Evolutionary conservation across 2,113 vertebrate species (phyloP).

Genomic region (Dinomys branickii): DNA sequence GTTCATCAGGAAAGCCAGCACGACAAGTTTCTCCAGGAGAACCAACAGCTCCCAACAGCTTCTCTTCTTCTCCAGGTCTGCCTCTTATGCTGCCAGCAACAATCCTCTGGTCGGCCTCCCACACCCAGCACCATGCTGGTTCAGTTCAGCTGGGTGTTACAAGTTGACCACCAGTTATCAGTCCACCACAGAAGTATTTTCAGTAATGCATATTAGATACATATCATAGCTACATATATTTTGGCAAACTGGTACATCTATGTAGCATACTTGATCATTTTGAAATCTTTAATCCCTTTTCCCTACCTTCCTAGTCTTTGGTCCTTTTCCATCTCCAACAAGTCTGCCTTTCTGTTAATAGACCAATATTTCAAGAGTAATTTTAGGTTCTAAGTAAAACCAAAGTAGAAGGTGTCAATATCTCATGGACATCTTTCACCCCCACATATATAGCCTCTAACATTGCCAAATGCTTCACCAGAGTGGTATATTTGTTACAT

Average conservation of each 20-base stretch:
- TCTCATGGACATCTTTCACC: not conserved
- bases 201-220: not conserved
- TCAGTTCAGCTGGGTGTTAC: too few species aligned
- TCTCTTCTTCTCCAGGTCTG: too few species aligned
- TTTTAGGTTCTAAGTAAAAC: not conserved
- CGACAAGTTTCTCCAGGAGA: too few species aligned
- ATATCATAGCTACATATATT: not conserved
- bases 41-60: too few species aligned
- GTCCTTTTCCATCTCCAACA: not conserved
- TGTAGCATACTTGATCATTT: not conserved
- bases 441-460: not conserved
- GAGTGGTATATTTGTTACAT: not conserved
- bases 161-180: too few species aligned
- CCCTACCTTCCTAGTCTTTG: not conserved
- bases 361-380: not conserved
- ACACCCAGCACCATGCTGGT: too few species aligned
- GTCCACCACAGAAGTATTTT: not conserved
- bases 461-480: not conserved
- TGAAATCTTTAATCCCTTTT: not conserved
- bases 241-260: not conserved
- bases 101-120: too few species aligned
- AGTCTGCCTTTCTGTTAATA: not conserved
- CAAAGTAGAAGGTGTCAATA: not conserved
- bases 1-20: too few species aligned
- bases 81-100: too few species aligned